Evolutionary conservation across 92 coral and sea anemone species (phyloP), one percentile per base, ranked within the genome.

Genomic region (Galaxea fascicularis): DNA sequence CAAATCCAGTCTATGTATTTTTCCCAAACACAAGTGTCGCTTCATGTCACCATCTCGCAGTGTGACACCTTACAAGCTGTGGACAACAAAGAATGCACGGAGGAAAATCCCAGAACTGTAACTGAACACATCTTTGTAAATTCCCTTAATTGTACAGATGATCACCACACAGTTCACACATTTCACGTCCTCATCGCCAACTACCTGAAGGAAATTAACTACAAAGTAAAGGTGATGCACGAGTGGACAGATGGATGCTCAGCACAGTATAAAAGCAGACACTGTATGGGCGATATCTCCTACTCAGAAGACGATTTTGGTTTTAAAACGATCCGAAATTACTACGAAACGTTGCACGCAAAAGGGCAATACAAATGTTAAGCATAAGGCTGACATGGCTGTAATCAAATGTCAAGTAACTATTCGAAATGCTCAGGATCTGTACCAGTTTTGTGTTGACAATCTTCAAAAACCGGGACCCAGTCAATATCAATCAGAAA

Each of bases 231-330:
- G 16, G n/a, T 73, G 3, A 71, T 89, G 86, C 92, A 79, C 41
- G 89, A 89, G 59, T 89, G 91, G 88, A 88, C 90, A n/a, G 90
- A 87, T 64, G 89, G 88, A 3, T 82, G 89, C 64, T 88, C 89
- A 15, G 76, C 92, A 18, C 92, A 82, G 35, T 81, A 82, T 56
- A 81, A 81, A 56, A 80, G 90, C 65, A 57, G 87, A 10, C 82
- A 87, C 72, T 88, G 92, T 27, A 88, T 88, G 84, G 90, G 88
- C 14, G 87, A 81, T 46, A 75, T 72, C 8, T 60, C 81, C 29
- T 65, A 58, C 9, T 87, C 82, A 4, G 8, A 12, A 2, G 46
- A 66, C 0, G 77, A 82, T 20, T 87, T 87, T 28, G 88, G 82
- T 7, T 87, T 28, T 44, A 15, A 18, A 3, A 73, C 87, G 11